Evolutionary conservation across 2,888 invertebrate genomes (phyloP), one percentile per base, ranked within the genome.

Genomic region (Caenorhabditis auriculariae): DNA sequence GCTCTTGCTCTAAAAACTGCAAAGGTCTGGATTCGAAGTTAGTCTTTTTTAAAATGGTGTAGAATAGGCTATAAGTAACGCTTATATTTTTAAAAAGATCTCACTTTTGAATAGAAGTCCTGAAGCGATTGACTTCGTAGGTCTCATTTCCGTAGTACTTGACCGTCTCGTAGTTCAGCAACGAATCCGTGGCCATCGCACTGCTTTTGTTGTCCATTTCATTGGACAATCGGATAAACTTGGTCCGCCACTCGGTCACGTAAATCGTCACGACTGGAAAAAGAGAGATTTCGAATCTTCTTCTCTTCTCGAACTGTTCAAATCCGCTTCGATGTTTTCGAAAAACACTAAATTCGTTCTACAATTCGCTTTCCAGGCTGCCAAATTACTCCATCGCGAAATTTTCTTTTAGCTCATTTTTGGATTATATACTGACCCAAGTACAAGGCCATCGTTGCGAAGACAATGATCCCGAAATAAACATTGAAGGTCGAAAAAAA

Each of bases 161-260:
- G 0, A 86, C 96, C 0, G 96, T 96, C 85, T 98, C 96, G 84
- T 93, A 96, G 85, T 98, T 98, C 15, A 96, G 86, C 51, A 98
- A 84, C 0, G 96, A 95, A 83, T 98, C 96, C 0, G 96, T 93
- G 17, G 69, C 68, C 59, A 90, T 87, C 4, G 93, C 91, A 76
- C 91, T 89, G 59, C 90, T 89, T 35, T 89, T 91, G 83, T 96
- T 98, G 82, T 96, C 95, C 0, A 92, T 89, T 27, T 89, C 85
- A 84, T 96, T 98, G 93, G 94, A 93, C 4, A 89, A 87, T 29
- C 95, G 86, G 72, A 94, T 90, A 84, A 88, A 96, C 83, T 95
- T 91, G 0, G 95, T 96, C 15, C 96, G 87, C 96, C 96, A 96
- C 84, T 96, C 95, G 0, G 96, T 96, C n/a, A 96, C 87, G 17